Evolutionary conservation across 2,888 invertebrate species (phyloP), one percentile per base, ranked within the genome.

Genomic region (Invenusta paracnida): DNA sequence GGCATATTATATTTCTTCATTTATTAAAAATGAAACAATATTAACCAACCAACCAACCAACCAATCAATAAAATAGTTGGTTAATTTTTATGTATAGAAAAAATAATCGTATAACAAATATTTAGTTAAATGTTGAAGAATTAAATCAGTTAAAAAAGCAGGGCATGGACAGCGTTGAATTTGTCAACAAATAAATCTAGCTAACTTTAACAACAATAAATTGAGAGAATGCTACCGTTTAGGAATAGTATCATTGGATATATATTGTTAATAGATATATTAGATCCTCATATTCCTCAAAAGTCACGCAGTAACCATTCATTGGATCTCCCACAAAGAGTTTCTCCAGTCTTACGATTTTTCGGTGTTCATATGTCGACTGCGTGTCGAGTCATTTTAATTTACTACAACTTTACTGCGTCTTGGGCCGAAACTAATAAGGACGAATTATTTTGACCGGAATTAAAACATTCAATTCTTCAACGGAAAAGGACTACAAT

Each of bases 191-290:
- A 48, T 48, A 11, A 48, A 48, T 48, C 48, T 48, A 48, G 48
- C 48, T 17, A 48, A 48, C 17, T 48, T 48, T 48, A 17, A 48
- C 17, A 17, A 48, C 48, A 48, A 11, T 5, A 17, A 48, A 48
- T 48, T 48, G 48, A 48, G 48, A 48, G 48, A 48, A 48, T 17
- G 48, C 17, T 48, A 48, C 17, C 48, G 48, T 48, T 48, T 48
- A 48, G 48, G 48, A 48, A 48, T 5, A 48, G 48, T 17, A 11
- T 79, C 79, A n/a, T 79, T 79, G 23, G 79, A 79, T 27, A n/a
- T 79, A n/a, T n/a, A n/a, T n/a, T n/a, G n/a, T 28, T 79, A 27
- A 79, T 79, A n/a, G 79, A 79, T 23, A 27, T 79, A n/a, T 79
- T 79, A 28, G 23, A n/a, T 27, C 79, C 27, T n/a, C n/a, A n/a